Percentiles rank a stretch among this genome's conserved stretches.
phyloP scores from a whole-genome alignment of 2,797 vertebrate genomes.

The Zalophus californianus region DNA sequence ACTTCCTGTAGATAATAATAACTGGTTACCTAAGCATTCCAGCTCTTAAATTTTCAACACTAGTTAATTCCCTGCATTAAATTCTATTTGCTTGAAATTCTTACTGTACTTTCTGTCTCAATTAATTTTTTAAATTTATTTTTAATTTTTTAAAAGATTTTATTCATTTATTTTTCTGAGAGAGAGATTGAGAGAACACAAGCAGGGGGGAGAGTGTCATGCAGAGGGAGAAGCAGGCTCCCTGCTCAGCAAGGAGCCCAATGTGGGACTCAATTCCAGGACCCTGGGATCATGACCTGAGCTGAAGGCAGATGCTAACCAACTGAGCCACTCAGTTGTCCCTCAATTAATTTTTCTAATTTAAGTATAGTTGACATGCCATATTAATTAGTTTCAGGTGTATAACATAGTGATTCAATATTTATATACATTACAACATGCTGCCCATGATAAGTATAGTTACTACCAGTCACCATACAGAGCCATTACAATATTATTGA shows the following conservation, averaged over 20 bases:
- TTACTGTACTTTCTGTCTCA: not conserved
- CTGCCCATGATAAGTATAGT: not conserved
- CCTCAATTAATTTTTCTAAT: not conserved
- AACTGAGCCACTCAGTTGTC: not conserved
- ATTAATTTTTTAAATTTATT: not conserved
- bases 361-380: not conserved
- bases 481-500: not conserved
- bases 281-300: not conserved
- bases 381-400: not conserved
- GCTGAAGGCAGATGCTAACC: not conserved
- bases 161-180: not conserved
- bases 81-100: not conserved
- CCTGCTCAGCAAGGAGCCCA: not conserved
- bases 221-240: not conserved
- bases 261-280: not conserved
- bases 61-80: not conserved
- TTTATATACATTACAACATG: not conserved
- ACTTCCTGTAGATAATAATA: not conserved
- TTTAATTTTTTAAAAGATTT: not conserved
- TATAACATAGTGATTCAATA: not conserved
- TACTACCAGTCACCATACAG: not conserved
- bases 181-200: not conserved
- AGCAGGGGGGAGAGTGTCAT: not conserved
- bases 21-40: not conserved
- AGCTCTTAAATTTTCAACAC: not conserved